phyloP scores from a whole-genome alignment of 2,113 vertebrate species.

The Marmota monax region DNA sequence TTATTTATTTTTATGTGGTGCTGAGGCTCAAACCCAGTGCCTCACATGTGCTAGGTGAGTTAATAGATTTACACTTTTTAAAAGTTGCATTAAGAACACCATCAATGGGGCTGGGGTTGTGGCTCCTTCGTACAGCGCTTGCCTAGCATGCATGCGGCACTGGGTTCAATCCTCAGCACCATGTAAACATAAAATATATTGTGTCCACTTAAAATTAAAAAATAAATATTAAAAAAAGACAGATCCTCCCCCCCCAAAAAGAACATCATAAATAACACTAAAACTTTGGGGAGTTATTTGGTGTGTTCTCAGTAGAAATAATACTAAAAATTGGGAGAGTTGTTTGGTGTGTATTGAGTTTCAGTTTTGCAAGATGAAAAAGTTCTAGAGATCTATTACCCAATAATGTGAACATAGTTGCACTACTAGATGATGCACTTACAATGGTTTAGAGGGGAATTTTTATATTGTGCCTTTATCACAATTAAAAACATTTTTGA shows the following conservation, averaged over 20 bases:
- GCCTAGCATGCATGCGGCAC: too few species aligned
- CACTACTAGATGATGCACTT: background rate
- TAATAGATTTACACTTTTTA: background rate
- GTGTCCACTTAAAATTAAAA: too few species aligned
- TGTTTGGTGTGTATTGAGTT: background rate
- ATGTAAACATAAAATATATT: too few species aligned
- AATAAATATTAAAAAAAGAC: too few species aligned
- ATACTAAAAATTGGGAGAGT: background rate
- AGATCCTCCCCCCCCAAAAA: too few species aligned
- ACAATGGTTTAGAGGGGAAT: background rate
- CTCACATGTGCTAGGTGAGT: too few species aligned
- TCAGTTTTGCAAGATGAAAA: slow-evolving; percentile 25
- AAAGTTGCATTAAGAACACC: background rate
- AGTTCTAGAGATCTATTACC: background rate
- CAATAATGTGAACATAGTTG: background rate
- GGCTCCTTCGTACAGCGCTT: too few species aligned
- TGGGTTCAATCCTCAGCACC: too few species aligned
- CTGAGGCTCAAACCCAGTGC: too few species aligned
- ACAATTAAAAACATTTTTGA: background rate
- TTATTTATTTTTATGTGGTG: too few species aligned
- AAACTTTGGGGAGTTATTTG: too few species aligned
- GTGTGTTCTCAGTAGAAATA: background rate
- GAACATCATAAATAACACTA: background rate
- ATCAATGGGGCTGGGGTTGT: background rate
- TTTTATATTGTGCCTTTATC: background rate